Evolutionary conservation across 2,113 vertebrate species (phyloP).

Genomic region (Australoheros scitulus): DNA sequence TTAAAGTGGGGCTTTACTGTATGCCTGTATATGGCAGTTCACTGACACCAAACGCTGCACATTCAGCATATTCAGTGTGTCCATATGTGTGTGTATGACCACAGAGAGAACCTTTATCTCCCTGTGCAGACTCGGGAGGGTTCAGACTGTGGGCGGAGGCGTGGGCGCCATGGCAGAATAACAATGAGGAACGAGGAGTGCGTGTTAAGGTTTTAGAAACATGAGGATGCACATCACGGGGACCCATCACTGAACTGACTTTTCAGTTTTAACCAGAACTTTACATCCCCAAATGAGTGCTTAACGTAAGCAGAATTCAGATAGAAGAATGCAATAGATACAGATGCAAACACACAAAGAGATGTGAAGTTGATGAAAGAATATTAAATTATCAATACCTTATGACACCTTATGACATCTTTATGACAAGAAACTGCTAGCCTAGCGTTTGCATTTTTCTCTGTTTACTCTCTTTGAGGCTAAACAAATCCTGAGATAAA

Average conservation of each 20-base stretch:
- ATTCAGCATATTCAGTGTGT: background rate
- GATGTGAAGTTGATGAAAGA: background rate
- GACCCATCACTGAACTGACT: background rate
- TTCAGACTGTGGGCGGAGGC: conserved; percentile 24
- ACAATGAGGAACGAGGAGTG: conserved; percentile 51
- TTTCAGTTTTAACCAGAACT: background rate
- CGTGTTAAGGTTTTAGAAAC: background rate
- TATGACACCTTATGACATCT: background rate
- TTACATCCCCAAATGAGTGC: background rate
- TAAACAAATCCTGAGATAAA: background rate
- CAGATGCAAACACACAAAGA: background rate
- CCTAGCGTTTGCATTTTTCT: background rate
- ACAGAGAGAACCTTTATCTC: conserved; percentile 17
- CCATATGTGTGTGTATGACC: conserved; percentile 1
- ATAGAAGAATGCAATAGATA: background rate
- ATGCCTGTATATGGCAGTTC: background rate
- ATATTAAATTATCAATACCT: background rate
- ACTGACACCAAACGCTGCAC: background rate
- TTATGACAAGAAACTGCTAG: background rate
- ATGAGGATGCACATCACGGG: background rate
- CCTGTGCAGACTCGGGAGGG: conserved; percentile 24
- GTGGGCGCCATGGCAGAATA: conserved; percentile 41
- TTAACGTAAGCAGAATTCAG: background rate
- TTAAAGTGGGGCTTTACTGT: background rate
- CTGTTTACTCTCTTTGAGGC: background rate